Evolutionary conservation across 2,113 vertebrate genomes (phyloP).

Genomic region (Bufo bufo): DNA sequence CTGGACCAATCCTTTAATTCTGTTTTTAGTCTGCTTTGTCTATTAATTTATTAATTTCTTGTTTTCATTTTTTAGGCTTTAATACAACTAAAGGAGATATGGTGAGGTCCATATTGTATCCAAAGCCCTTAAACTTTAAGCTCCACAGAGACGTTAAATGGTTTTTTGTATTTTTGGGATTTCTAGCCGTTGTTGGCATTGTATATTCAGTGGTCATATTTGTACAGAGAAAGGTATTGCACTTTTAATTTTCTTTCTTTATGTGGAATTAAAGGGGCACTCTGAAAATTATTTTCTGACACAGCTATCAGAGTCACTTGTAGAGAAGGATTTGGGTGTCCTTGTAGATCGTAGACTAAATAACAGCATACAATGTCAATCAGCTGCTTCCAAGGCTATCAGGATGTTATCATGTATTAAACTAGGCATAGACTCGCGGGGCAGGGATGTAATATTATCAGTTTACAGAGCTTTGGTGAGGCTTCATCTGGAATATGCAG

Average conservation of each 20-base stretch:
- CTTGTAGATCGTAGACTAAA: too few relatives aligned
- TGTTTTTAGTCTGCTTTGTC: background rate
- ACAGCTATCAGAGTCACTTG: background rate
- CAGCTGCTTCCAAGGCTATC: too few relatives aligned
- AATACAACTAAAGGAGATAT: conserved; percentile 80
- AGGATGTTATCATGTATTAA: too few relatives aligned
- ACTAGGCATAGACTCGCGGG: too few relatives aligned
- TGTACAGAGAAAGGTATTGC: conserved; percentile 71
- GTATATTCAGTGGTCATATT: conserved; percentile 76
- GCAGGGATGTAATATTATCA: too few relatives aligned
- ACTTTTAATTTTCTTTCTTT: background rate
- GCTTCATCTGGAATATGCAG: too few relatives aligned
- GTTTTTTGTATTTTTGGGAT: conserved; percentile 75
- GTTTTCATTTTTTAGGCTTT: conserved; percentile 68
- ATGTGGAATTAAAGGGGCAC: background rate
- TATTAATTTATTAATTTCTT: background rate
- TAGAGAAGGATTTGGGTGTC: too few relatives aligned
- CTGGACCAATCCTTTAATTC: background rate
- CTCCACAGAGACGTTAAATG: conserved; percentile 75
- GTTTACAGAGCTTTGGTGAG: too few relatives aligned
- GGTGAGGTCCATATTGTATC: conserved; percentile 79
- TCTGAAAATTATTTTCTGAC: background rate
- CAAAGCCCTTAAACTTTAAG: conserved; percentile 78
- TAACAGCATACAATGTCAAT: too few relatives aligned
- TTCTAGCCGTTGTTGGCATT: conserved; percentile 74